phyloP scores from a whole-genome alignment of 2,888 invertebrate genomes.

The Trichogramma dendrolimi region DNA sequence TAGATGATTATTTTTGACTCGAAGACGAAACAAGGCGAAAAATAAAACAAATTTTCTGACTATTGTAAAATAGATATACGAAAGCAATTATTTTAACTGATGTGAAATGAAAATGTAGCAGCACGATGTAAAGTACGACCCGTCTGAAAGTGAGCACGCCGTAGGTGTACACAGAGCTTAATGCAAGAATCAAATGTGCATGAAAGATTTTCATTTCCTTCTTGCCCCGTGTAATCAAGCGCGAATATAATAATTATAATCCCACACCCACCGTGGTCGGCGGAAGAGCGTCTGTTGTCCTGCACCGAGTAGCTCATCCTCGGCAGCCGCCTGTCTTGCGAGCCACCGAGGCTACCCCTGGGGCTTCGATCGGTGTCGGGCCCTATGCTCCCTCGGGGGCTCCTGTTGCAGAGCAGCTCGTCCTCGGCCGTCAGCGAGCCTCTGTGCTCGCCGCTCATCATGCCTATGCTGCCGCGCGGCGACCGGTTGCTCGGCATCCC shows the following conservation, averaged over 20 bases:
- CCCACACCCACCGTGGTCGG: conserved; percentile 43
- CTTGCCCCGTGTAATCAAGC: too few relatives aligned
- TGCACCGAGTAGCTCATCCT: conserved; percentile 55
- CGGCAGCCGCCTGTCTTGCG: conserved; percentile 58
- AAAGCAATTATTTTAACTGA: too few relatives aligned
- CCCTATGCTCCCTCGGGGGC: conserved; percentile 61
- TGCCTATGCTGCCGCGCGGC: conserved; percentile 53
- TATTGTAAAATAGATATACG: too few relatives aligned
- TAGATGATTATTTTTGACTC: too few relatives aligned
- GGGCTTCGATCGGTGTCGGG: conserved; percentile 55
- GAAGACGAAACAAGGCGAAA: too few relatives aligned
- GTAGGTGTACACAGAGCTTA: too few relatives aligned
- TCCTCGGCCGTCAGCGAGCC: conserved; percentile 34
- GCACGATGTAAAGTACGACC: too few relatives aligned
- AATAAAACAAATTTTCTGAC: too few relatives aligned
- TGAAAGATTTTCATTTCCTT: too few relatives aligned
- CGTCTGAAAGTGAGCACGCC: too few relatives aligned
- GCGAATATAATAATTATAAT: neutral
- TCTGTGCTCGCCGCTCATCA: conserved; percentile 47
- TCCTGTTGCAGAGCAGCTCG: conserved; percentile 39
- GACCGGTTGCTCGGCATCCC: conserved; percentile 40
- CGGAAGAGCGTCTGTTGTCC: conserved; percentile 44
- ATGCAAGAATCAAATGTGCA: too few relatives aligned
- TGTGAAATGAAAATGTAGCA: too few relatives aligned
- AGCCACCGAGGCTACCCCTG: conserved; percentile 48